Conservation (phyloP, 2,113 vertebrate genomes). For the Aix galericulata region DNA sequence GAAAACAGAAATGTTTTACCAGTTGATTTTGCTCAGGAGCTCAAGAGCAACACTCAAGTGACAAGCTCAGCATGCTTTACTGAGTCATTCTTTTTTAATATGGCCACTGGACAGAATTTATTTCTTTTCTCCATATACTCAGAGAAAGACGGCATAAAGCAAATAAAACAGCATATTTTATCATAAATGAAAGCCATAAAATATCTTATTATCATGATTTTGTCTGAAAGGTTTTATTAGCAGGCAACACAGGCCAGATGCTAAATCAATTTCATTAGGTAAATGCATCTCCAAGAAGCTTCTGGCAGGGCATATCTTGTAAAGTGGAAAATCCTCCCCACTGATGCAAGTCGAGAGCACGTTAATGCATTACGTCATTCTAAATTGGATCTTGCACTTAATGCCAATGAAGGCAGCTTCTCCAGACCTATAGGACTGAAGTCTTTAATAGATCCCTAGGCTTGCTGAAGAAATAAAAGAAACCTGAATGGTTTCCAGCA, state of each 20-base stretch:
- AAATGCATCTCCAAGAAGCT: conserved; percentile 59
- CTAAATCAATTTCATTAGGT: conserved; percentile 60
- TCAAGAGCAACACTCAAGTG: not conserved
- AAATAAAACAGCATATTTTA: not conserved
- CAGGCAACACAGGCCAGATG: not conserved
- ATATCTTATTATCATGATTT: not conserved
- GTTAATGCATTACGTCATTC: conserved; percentile 59
- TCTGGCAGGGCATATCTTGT: conserved; percentile 46
- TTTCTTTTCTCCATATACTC: not conserved
- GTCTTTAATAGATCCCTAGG: conserved; percentile 34
- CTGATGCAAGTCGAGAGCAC: conserved; percentile 5
- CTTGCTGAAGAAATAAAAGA: not conserved
- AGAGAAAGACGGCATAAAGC: not conserved
- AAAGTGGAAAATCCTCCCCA: conserved; percentile 62
- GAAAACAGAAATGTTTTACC: not conserved
- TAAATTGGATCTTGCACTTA: conserved; percentile 74
- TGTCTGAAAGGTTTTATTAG: conserved; percentile 9
- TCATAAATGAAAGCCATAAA: conserved; percentile 7
- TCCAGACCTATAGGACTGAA: conserved; percentile 12
- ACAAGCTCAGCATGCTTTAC: not conserved
- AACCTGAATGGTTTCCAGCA: not conserved
- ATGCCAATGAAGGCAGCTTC: conserved; percentile 57
- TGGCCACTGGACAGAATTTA: not conserved
- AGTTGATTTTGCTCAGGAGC: not conserved
- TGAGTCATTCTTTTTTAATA: not conserved